Base-by-base conservation (phyloP, 1,140 invertebrate genomes). In the Drosophila willistoni region DNA sequence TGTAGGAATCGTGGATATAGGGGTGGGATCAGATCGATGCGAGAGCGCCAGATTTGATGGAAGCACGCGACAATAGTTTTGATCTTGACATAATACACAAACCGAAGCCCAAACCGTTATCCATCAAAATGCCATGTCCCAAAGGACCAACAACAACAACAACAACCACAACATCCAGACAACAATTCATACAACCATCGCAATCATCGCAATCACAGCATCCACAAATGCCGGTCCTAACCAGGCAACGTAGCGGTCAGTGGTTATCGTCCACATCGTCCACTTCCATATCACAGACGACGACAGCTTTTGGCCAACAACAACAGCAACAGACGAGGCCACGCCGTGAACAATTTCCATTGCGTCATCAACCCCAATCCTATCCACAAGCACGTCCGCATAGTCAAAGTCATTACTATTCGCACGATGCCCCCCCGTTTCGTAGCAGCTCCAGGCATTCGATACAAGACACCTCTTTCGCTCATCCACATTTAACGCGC, bases 1-100 rank as follows among this genome's bases (percentile, higher is more conserved):
- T 92, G 90, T 92, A 92, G 91, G 91, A 92, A 91, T 92, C 91
- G 90, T 92, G 91, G 90, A 92, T 92, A 91, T 92, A 92, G 90
- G 91, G 91, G 90, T 91, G 91, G 84, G 81, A 91, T 91, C 90
- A 87, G 87, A 90, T 91, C 90, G 90, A 92, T 90, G 77, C 79
- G 74, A 89, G 86, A 89, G 84, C 86, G 85, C 81, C 84, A 78
- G 84, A 80, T 89, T 89, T 81, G 73, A 90, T 77, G 81, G 72
- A 90, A 85, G 81, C 86, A 86, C 77, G 86, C 81, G 86, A 86
- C 82, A 90, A 90, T 89, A 89, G 84, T 89, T 84, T 89, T 89
- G 84, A 89, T 89, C 84, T 89, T 79, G 85, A 89, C 73, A 89
- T 72, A 56, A 73, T 78, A 83, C 85, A 84, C 77, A 73, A 73